A percentile compares a stretch with the other conserved stretches of the same genome.
Evolutionary conservation across 2,113 vertebrate genomes (phyloP).

Genomic region (Aldabrachelys gigantea): DNA sequence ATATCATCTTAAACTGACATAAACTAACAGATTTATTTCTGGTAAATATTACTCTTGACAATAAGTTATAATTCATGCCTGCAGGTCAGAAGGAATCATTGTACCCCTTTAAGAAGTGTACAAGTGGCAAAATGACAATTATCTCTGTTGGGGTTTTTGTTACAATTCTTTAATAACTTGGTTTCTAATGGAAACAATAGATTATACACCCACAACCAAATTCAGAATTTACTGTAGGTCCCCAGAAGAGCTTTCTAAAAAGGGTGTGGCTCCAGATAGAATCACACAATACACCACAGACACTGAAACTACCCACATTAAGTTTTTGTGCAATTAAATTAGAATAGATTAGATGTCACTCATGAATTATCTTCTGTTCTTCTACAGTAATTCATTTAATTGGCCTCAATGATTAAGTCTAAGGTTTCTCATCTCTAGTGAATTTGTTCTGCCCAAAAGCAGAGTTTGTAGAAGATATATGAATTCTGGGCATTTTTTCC

Average conservation of each 20-base stretch:
- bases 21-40: constrained; percentile 23
- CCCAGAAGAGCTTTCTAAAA: constrained; percentile 18
- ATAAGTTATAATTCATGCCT: constrained; percentile 33
- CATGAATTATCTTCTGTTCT: constrained; percentile 67
- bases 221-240: not conserved
- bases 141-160: not conserved
- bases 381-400: constrained; percentile 70
- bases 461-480: constrained; percentile 60
- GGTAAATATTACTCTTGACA: not conserved
- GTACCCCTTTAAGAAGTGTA: constrained; percentile 1
- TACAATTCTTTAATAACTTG: not conserved
- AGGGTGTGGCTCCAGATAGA: not conserved
- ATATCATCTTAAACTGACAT: constrained; percentile 27
- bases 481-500: constrained; percentile 42
- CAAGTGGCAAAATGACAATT: constrained; percentile 31
- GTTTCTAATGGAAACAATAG: constrained; percentile 46
- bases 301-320: constrained; percentile 18
- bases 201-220: constrained; percentile 22
- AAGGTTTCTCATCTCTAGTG: constrained; percentile 63
- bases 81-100: constrained; percentile 36
- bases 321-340: constrained; percentile 67
- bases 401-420: constrained; percentile 63
- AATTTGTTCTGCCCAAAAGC: constrained; percentile 60
- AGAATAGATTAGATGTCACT: constrained; percentile 66
- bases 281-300: not conserved